Evolutionary conservation across 2,888 invertebrate genomes (phyloP).

Genomic region (Dromius quadrimaculatus): DNA sequence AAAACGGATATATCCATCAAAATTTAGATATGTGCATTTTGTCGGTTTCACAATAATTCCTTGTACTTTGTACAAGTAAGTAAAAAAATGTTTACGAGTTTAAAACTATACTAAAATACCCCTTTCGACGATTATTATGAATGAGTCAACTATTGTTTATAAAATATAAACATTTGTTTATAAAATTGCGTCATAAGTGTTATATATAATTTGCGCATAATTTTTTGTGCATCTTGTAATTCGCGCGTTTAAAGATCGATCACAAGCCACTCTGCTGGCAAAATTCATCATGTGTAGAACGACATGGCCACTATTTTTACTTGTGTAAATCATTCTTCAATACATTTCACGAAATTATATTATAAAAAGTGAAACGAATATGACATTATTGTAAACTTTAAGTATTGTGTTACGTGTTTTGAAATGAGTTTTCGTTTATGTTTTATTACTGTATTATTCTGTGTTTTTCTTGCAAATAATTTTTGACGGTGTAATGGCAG

Average conservation of each 20-base stretch:
- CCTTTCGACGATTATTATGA: too few relatives aligned
- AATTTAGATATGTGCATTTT: too few relatives aligned
- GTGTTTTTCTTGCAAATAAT: constrained; percentile 41
- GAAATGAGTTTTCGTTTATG: constrained; percentile 37
- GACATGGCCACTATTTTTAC: constrained; percentile 60
- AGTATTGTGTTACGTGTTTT: constrained; percentile 29
- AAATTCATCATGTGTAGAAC: constrained; percentile 56
- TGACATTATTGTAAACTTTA: constrained; percentile 38
- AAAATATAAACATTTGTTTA: too few relatives aligned
- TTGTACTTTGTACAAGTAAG: too few relatives aligned
- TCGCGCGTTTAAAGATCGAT: constrained; percentile 48
- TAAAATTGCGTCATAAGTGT: not conserved
- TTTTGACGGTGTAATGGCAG: constrained; percentile 51
- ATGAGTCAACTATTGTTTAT: too few relatives aligned
- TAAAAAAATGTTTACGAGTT: too few relatives aligned
- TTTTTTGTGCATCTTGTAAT: constrained; percentile 26
- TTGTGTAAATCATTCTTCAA: constrained; percentile 54
- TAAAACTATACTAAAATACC: too few relatives aligned
- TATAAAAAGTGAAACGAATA: constrained; percentile 29
- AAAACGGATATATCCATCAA: too few relatives aligned
- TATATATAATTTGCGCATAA: not conserved
- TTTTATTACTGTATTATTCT: constrained; percentile 11
- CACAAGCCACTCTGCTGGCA: constrained; percentile 40
- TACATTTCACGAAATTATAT: constrained; percentile 39
- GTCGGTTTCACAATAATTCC: too few relatives aligned